Percentiles rank a stretch among this genome's conserved stretches.
These are phyloP conservation scores for Calliphora vicina DNA, from an alignment of 1,140 invertebrate species.

Conservation along the genomic window DNA sequence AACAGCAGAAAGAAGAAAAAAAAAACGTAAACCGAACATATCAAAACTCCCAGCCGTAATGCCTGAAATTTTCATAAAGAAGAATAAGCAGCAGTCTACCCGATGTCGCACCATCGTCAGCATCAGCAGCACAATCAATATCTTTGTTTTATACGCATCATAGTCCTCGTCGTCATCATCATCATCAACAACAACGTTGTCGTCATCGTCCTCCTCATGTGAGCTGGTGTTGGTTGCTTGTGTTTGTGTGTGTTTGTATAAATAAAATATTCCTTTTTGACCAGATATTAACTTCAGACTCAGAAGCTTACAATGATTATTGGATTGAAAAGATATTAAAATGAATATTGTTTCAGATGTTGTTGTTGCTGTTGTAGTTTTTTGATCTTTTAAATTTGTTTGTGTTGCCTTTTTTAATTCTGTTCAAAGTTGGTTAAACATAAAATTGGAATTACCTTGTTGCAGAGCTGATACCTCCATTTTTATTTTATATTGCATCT, in stretches of 20 bases:
- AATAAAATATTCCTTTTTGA: constrained; percentile 5
- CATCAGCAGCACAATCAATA: constrained; percentile 15
- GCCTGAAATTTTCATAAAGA: not conserved
- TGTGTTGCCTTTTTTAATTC: not conserved
- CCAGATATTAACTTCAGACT: constrained; percentile 13
- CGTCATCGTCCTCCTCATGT: not conserved
- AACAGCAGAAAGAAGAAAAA: not conserved
- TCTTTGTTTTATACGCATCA: constrained; percentile 27
- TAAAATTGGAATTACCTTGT: not conserved
- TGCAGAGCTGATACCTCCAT: not conserved
- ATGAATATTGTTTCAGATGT: constrained; percentile 35
- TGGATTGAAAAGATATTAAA: constrained; percentile 42
- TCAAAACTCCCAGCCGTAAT: not conserved
- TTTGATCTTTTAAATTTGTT: too few relatives aligned
- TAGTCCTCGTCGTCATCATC: not conserved
- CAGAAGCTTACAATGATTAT: constrained; percentile 35
- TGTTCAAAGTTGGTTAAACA: not conserved
- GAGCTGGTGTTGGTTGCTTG: not conserved
- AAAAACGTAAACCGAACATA: not conserved
- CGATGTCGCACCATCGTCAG: constrained; percentile 2
- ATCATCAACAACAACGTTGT: not conserved
- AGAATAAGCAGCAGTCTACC: too few relatives aligned
- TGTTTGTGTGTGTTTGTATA: not conserved
- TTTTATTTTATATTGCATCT: not conserved
- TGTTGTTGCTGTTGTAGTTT: not conserved